Percentiles rank a stretch among this genome's conserved stretches.
These are phyloP conservation scores for Lepilemur ruficaudatus DNA, from an alignment of 2,797 vertebrate genomes.

Conservation along the genomic window DNA sequence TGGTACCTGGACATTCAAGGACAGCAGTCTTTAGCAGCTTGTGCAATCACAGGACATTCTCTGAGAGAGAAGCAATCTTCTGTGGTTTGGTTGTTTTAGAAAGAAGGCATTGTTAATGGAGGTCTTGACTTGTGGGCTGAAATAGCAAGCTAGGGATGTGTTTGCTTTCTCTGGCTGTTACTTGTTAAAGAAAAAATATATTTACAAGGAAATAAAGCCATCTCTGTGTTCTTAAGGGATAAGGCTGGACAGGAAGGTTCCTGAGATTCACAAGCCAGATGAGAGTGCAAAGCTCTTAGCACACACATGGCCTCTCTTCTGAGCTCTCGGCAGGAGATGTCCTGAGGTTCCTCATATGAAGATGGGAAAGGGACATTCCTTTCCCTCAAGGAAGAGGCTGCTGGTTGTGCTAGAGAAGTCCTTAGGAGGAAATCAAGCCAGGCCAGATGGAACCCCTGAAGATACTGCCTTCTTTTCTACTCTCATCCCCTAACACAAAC, in stretches of 20 bases:
- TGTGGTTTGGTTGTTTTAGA: neutral
- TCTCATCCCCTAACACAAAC: neutral
- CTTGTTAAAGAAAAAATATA: constrained; percentile 7
- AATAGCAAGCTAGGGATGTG: neutral
- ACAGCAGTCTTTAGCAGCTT: neutral
- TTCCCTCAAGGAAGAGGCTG: neutral
- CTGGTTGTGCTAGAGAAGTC: neutral
- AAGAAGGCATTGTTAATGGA: neutral
- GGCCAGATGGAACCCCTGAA: constrained; percentile 52
- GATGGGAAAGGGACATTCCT: neutral
- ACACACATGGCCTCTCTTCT: neutral
- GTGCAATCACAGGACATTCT: neutral
- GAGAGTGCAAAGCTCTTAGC: neutral
- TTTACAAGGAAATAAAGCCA: neutral
- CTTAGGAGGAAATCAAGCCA: constrained; percentile 68
- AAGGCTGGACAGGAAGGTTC: neutral
- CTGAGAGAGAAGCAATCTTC: neutral
- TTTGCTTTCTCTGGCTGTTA: constrained; percentile 34
- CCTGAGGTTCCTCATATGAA: neutral
- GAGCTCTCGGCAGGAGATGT: neutral
- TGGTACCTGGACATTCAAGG: neutral
- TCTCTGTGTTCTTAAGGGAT: neutral
- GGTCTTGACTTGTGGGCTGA: constrained; percentile 36
- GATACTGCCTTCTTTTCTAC: neutral
- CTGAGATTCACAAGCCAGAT: neutral